Base-by-base conservation (phyloP, 1,140 invertebrate species). In the Solenopsis fugax region DNA sequence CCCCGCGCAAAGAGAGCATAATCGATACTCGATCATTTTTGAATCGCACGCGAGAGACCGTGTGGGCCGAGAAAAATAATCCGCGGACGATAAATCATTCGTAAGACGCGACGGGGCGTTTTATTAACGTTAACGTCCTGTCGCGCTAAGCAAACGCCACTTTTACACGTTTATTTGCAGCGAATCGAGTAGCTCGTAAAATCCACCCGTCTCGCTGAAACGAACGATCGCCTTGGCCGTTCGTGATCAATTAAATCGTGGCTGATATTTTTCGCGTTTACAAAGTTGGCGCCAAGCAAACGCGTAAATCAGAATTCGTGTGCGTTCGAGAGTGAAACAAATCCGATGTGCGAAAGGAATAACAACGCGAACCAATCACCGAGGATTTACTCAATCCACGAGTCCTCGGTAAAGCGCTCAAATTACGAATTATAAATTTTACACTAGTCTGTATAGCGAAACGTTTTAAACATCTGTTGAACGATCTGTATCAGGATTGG, bases 11-110 rank as follows among this genome's bases (percentile, higher is more conserved):
- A 37, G 16, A 52, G 16, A 34, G 10, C 37, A 80, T 54, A 80
- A 80, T 80, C 29, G n/a, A 67, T 80, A 69, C 54, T 41, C 48
- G 64, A 62, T 24, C 16, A 80, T 29, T 45, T 41, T 41, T 41
- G 4, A 65, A 52, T 48, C 34, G 45, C 60, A 29, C 75, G 13
- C 34, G 13, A 13, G 41, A 34, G 18, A 62, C 34, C 10, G 37
- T 6, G 64, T 29, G 64, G 0, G 0, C 12, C 29, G 13, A 13
- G 60, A 80, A 80, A 67, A 80, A 52, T 80, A 48, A 34, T 37
- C 12, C 48, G 10, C 29, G 45, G 12, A 34, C 5, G 29, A 80
- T 80, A 80, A 80, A 80, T 80, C 76, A 78, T 48, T 16, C 16
- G 37, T 48, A 48, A 65, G 34, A 65, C 64, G 37, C n/a, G 24